These are phyloP conservation scores for Pseudorhombus dupliciocellatus DNA, from an alignment of 2,113 vertebrate genomes.

Conservation along the genomic window DNA sequence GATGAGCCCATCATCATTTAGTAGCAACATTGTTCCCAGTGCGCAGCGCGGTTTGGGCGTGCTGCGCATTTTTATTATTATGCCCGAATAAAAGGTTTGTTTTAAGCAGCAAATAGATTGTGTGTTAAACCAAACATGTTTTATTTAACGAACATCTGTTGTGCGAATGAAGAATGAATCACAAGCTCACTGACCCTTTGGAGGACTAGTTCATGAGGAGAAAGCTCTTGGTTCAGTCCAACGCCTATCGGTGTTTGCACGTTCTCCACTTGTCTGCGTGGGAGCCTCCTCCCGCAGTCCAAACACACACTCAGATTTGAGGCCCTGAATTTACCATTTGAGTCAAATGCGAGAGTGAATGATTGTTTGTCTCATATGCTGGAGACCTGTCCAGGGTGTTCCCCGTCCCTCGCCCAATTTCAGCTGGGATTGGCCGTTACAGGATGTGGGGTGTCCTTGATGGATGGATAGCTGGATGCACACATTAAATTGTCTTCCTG, in stretches of 20 bases:
- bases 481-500: too few relatives aligned
- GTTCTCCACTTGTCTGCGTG: too few relatives aligned
- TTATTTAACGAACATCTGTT: neutral
- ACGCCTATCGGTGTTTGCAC: too few relatives aligned
- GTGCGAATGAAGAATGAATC: neutral
- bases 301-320: too few relatives aligned
- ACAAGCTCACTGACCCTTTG: neutral
- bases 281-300: too few relatives aligned
- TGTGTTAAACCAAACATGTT: neutral
- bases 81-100: constrained; percentile 68
- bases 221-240: too few relatives aligned
- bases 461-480: neutral
- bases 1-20: constrained; percentile 63
- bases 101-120: constrained; percentile 18
- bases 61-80: constrained; percentile 68
- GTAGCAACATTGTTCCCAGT: constrained; percentile 60
- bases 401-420: too few relatives aligned
- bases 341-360: too few relatives aligned
- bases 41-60: constrained; percentile 27
- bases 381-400: too few relatives aligned
- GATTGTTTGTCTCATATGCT: too few relatives aligned
- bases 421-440: too few relatives aligned
- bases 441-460: neutral
- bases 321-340: too few relatives aligned
- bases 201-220: neutral